phyloP scores from a whole-genome alignment of 2,113 vertebrate species.

The Microtus montanus region DNA sequence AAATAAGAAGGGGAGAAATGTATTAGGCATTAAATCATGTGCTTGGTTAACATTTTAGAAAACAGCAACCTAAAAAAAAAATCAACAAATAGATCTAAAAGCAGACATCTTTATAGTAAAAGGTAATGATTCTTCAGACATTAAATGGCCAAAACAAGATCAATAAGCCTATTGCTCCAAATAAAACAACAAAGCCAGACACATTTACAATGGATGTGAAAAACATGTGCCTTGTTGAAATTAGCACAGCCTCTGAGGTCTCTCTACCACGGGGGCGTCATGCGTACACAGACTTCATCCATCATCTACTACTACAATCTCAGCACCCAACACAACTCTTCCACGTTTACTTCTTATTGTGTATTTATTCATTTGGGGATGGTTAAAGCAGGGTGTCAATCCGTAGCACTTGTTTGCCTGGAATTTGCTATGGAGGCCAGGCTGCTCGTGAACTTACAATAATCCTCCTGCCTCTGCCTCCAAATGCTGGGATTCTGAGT shows the following conservation, averaged over 20 bases:
- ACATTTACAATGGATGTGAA: background rate
- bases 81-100: background rate
- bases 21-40: background rate
- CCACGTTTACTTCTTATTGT: background rate
- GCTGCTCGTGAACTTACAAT: background rate
- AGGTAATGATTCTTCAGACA: background rate
- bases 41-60: background rate
- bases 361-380: background rate
- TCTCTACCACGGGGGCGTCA: background rate
- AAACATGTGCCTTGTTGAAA: background rate
- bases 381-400: too few species aligned
- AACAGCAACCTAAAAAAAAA: background rate
- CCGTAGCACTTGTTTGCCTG: background rate
- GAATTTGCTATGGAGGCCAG: background rate
- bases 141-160: background rate
- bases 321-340: background rate
- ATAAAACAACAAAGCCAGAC: background rate
- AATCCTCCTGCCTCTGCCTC: background rate
- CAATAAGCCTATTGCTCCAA: background rate
- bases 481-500: background rate
- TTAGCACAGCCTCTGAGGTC: background rate
- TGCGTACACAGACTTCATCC: background rate
- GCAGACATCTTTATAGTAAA: slow-evolving; percentile 12
- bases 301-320: background rate
- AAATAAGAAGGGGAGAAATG: background rate